Conservation (phyloP, 2,888 invertebrate species). For the Frankliniella intonsa region DNA sequence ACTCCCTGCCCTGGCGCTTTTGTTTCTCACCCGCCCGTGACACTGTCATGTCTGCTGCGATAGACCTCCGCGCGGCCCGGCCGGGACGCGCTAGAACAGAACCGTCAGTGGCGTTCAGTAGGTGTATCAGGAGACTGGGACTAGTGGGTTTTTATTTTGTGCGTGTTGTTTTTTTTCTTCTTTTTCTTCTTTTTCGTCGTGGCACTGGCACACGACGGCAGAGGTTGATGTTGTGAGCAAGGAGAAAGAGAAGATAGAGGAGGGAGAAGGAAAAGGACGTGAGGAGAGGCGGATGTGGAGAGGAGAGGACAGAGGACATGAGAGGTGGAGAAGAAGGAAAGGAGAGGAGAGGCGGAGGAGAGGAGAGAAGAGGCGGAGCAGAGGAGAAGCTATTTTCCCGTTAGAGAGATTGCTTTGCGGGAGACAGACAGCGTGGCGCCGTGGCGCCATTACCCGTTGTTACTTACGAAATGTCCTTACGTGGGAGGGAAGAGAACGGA, state of each 20-base stretch:
- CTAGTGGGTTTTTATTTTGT: background rate
- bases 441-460: background rate
- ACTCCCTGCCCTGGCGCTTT: no score
- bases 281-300: background rate
- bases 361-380: no score
- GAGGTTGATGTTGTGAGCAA: background rate
- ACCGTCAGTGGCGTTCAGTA: no score
- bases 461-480: conserved; percentile 3
- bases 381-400: background rate
- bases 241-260: background rate
- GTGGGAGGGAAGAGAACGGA: background rate
- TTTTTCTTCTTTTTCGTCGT: background rate
- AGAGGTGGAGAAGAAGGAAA: background rate
- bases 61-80: no score
- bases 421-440: conserved; percentile 1
- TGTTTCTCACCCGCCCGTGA: no score
- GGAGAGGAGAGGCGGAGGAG: background rate
- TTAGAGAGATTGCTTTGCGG: background rate
- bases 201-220: background rate
- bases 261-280: background rate
- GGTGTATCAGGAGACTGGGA: background rate
- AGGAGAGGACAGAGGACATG: no score
- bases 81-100: no score
- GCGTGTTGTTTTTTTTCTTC: background rate
- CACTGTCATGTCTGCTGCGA: no score